These are phyloP conservation scores for Hermodice carunculata DNA, from an alignment of 2,888 invertebrate genomes.

Conservation along the genomic window DNA sequence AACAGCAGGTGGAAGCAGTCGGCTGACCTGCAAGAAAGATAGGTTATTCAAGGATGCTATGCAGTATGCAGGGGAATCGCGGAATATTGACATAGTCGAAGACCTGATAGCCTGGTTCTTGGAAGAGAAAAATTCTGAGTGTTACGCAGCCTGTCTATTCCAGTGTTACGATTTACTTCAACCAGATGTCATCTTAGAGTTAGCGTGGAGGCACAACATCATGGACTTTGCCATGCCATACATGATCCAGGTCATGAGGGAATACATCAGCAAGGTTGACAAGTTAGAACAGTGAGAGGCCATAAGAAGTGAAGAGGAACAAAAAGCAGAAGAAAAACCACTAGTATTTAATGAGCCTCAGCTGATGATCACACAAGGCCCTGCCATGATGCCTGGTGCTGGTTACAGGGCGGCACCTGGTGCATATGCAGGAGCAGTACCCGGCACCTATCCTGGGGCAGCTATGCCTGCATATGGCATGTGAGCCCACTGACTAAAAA, in stretches of 20 bases:
- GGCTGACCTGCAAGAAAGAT: conserved; percentile 99
- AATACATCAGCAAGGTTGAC: conserved; percentile 83
- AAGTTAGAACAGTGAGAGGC: conserved; percentile 96
- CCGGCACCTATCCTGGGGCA: conserved; percentile 17
- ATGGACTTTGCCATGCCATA: conserved; percentile 99
- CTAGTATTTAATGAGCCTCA: conserved; percentile 97
- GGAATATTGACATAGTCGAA: conserved; percentile 97
- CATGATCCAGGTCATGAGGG: conserved; percentile 89
- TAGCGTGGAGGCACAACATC: conserved; percentile 98
- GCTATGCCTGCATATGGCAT: conserved; percentile 37
- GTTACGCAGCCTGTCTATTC: conserved; percentile 97
- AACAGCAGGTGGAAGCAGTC: conserved; percentile 99
- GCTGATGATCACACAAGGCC: conserved; percentile 95
- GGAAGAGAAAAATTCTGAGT: conserved; percentile 94
- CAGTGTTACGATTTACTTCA: conserved; percentile 98
- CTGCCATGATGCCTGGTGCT: conserved; percentile 58
- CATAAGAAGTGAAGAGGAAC: conserved; percentile 87
- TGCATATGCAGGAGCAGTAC: conserved; percentile 12
- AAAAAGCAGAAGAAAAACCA: conserved; percentile 72
- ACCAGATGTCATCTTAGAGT: conserved; percentile 97
- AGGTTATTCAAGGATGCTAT: conserved; percentile 98
- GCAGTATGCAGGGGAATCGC: conserved; percentile 99
- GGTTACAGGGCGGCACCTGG: conserved; percentile 16
- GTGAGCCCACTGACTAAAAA: too few relatives aligned
- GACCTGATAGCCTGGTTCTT: conserved; percentile 98